phyloP scores from a whole-genome alignment of 1,140 invertebrate species.

The Amyelois transitella region DNA sequence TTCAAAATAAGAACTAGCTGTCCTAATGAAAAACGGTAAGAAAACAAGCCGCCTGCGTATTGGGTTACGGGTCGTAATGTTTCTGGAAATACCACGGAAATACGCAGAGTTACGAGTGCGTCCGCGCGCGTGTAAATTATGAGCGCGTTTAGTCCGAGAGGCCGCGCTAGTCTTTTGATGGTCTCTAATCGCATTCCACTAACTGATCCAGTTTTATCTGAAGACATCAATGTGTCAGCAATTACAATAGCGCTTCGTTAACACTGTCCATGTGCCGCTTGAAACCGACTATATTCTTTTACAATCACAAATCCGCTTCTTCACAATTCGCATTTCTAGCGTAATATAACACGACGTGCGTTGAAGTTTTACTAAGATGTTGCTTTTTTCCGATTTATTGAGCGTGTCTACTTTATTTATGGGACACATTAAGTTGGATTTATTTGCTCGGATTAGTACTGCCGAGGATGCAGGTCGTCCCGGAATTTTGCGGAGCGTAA shows the following conservation, averaged over 20 bases:
- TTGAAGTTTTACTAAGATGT: not conserved
- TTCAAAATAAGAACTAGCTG: not conserved
- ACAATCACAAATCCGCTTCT: no score
- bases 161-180: not conserved
- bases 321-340: not conserved
- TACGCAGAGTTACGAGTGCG: not conserved
- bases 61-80: slow-evolving; percentile 1
- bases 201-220: not conserved
- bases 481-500: not conserved
- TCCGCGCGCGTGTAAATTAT: not conserved
- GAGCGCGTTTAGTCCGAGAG: not conserved
- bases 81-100: not conserved
- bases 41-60: not conserved
- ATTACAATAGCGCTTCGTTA: not conserved
- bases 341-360: not conserved
- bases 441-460: slow-evolving; percentile 14
- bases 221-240: not conserved
- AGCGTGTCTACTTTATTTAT: slow-evolving; percentile 9
- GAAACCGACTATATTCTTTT: no score
- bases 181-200: not conserved
- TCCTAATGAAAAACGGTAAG: not conserved
- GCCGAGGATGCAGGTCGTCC: not conserved
- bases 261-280: no score
- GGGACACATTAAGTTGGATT: slow-evolving; percentile 15
- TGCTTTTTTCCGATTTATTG: slow-evolving; percentile 11